phyloP scores from a whole-genome alignment of 2,113 vertebrate genomes.

The Datnioides undecimradiatus region DNA sequence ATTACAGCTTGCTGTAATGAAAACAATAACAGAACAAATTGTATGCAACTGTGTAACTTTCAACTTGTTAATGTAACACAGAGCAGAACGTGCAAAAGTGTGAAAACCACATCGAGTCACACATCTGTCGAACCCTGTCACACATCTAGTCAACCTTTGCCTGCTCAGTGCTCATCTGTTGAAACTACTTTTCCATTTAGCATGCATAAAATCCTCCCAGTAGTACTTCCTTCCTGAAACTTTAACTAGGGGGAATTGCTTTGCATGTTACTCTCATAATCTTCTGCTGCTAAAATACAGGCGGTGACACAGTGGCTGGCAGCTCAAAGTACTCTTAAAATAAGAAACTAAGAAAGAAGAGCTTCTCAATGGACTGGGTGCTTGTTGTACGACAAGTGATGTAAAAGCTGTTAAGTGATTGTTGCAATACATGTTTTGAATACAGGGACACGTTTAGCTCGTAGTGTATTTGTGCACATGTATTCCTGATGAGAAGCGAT shows the following conservation, averaged over 20 bases:
- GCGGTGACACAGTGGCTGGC: not conserved
- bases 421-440: constrained; percentile 9
- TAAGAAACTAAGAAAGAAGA: not conserved
- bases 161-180: not conserved
- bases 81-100: not conserved
- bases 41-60: not conserved
- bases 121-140: not conserved
- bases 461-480: not conserved
- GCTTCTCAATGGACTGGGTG: not conserved
- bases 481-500: not conserved
- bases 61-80: not conserved
- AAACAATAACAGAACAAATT: not conserved
- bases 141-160: not conserved
- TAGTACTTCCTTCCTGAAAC: constrained; percentile 2
- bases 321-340: not conserved
- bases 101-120: not conserved
- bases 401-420: not conserved
- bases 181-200: not conserved
- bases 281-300: not conserved
- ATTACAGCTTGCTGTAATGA: not conserved
- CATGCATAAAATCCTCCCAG: constrained; percentile 9
- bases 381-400: not conserved
- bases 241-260: not conserved
- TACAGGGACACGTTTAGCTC: not conserved
- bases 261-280: constrained; percentile 3